Evolutionary conservation across 2,888 invertebrate species (phyloP).

Genomic region (Miltochrista miniata): DNA sequence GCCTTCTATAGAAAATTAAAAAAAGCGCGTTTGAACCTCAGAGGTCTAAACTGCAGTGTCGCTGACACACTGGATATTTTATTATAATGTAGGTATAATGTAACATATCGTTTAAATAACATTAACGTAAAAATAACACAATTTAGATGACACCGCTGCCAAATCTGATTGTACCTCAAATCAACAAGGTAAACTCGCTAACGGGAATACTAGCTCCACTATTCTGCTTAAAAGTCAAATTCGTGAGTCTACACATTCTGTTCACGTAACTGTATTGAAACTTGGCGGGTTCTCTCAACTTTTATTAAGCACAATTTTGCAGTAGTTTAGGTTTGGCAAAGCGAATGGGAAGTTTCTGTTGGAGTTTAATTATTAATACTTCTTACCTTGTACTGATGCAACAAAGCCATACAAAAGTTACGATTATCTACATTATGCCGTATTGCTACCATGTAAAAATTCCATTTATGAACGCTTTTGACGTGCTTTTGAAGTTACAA

Average conservation of each 20-base stretch:
- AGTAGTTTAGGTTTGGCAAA: conserved; percentile 35
- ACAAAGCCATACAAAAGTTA: no score
- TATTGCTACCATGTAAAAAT: no score
- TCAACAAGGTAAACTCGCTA: conserved; percentile 4
- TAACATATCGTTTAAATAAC: no score
- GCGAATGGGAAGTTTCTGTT: conserved; percentile 27
- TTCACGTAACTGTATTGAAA: conserved; percentile 37
- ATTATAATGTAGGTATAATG: no score
- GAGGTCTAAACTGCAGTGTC: no score
- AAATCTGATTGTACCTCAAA: conserved; percentile 1
- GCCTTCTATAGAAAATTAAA: no score
- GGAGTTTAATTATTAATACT: conserved; percentile 8
- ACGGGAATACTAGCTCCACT: neutral
- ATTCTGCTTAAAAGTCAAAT: conserved; percentile 6
- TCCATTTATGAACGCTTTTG: no score
- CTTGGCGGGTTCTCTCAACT: conserved; percentile 36
- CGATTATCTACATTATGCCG: no score
- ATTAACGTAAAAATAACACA: neutral
- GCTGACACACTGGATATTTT: no score
- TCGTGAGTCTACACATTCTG: conserved; percentile 31
- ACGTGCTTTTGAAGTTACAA: no score
- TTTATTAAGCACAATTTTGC: conserved; percentile 44
- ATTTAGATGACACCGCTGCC: neutral
- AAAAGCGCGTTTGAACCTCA: no score
- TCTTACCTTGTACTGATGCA: neutral